Conservation (phyloP, 2,113 vertebrate species). For the Microcebus ravelobensis region DNA sequence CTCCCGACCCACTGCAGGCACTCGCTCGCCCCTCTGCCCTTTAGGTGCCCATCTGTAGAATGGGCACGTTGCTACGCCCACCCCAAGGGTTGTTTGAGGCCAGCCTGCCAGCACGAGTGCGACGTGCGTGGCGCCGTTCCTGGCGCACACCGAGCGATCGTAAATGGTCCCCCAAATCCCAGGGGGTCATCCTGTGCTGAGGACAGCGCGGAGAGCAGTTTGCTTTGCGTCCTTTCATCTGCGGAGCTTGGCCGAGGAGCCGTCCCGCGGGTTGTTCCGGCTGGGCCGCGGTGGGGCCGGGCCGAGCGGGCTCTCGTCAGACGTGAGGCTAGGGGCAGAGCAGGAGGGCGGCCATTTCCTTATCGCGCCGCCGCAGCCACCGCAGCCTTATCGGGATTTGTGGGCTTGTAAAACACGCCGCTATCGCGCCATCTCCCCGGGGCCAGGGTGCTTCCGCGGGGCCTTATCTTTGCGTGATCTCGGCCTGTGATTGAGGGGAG, state of each 20-base stretch:
- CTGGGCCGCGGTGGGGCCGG: rapidly evolving
- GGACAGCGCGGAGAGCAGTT: rapidly evolving
- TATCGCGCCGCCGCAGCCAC: slow-evolving; percentile 50
- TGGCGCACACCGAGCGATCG: rapidly evolving
- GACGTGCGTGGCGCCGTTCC: rapidly evolving
- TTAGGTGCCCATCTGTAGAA: not conserved
- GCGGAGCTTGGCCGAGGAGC: rapidly evolving
- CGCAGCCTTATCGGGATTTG: slow-evolving; percentile 58
- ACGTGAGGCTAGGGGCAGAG: too few species aligned
- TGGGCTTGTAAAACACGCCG: slow-evolving; percentile 69
- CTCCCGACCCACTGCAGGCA: rapidly evolving
- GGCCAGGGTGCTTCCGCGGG: not conserved
- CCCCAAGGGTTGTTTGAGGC: not conserved
- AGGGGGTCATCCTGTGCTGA: rapidly evolving
- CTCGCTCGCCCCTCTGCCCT: rapidly evolving
- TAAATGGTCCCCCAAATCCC: not conserved
- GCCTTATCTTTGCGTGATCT: not conserved
- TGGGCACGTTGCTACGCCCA: rapidly evolving
- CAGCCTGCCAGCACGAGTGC: rapidly evolving
- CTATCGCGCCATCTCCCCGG: slow-evolving; percentile 54
- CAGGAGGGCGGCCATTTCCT: not conserved
- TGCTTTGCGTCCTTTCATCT: rapidly evolving
- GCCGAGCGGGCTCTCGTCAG: not conserved
- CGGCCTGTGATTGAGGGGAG: not conserved
- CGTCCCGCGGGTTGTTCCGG: rapidly evolving